phyloP scores from a whole-genome alignment of 2,113 vertebrate species.

The Neotragus pygmaeus region DNA sequence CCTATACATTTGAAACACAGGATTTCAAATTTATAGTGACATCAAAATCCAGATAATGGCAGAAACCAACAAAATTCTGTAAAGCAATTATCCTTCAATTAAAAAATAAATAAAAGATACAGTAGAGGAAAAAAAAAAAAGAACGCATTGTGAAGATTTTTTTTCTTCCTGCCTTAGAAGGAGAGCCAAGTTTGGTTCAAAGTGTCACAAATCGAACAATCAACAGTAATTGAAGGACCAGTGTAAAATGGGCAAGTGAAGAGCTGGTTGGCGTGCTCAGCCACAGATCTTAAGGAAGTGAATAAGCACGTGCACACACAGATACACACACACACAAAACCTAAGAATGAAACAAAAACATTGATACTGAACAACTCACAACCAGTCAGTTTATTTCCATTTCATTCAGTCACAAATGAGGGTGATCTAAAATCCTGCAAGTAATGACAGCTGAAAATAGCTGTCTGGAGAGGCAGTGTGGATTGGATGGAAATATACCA shows the following conservation, averaged over 20 bases:
- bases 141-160: not conserved
- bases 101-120: not conserved
- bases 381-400: not conserved
- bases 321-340: not conserved
- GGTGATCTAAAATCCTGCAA: not conserved
- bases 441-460: not conserved
- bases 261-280: not conserved
- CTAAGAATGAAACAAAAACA: not conserved
- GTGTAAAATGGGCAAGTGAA: not conserved
- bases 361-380: not conserved
- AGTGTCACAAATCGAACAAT: not conserved
- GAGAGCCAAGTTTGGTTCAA: not conserved
- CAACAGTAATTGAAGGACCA: not conserved
- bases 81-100: not conserved
- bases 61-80: not conserved
- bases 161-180: not conserved
- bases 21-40: conserved; percentile 10
- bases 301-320: not conserved
- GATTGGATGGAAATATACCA: not conserved
- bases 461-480: not conserved
- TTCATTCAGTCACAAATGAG: not conserved
- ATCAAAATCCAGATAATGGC: not conserved
- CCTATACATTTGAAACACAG: not conserved
- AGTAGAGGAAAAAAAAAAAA: not conserved
- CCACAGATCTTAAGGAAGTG: not conserved